phyloP scores from a whole-genome alignment of 2,888 invertebrate genomes.

The Drosophila antonietae region DNA sequence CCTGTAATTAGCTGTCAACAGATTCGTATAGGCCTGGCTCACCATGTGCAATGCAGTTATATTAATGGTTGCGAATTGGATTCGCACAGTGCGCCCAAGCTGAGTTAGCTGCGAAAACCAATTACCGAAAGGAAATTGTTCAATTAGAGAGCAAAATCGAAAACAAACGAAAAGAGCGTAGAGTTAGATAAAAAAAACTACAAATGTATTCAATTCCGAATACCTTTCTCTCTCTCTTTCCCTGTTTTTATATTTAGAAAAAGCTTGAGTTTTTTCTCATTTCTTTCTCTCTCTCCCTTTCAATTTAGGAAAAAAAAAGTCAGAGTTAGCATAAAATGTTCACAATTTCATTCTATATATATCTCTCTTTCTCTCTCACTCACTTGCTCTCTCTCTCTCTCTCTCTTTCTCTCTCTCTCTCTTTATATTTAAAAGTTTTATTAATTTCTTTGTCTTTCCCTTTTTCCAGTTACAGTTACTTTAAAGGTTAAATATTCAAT shows the following conservation, averaged over 20 bases:
- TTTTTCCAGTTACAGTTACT: too few relatives aligned
- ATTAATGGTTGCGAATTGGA: neutral
- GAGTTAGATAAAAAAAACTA: slow-evolving; percentile 2
- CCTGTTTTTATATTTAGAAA: too few relatives aligned
- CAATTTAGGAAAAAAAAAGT: neutral
- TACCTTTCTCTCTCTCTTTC: neutral
- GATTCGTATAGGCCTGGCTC: neutral
- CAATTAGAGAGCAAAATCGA: slow-evolving; percentile 71
- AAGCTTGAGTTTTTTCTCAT: too few relatives aligned
- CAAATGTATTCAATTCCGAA: neutral
- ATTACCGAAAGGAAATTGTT: slow-evolving; percentile 74
- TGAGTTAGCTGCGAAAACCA: slow-evolving; percentile 55
- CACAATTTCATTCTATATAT: too few relatives aligned
- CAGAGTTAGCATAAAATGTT: too few relatives aligned
- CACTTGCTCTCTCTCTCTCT: too few relatives aligned
- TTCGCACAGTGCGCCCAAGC: neutral
- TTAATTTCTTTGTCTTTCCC: too few relatives aligned
- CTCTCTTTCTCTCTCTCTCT: too few relatives aligned
- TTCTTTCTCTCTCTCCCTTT: too few relatives aligned
- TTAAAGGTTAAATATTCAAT: too few relatives aligned
- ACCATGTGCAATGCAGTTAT: neutral
- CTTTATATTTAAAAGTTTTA: too few relatives aligned
- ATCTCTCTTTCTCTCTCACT: too few relatives aligned
- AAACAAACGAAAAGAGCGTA: slow-evolving; percentile 32
- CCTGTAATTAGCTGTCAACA: slow-evolving; percentile 29